These are phyloP conservation scores for Neosalanx taihuensis DNA, from an alignment of 2,797 vertebrate species.

Conservation along the genomic window DNA sequence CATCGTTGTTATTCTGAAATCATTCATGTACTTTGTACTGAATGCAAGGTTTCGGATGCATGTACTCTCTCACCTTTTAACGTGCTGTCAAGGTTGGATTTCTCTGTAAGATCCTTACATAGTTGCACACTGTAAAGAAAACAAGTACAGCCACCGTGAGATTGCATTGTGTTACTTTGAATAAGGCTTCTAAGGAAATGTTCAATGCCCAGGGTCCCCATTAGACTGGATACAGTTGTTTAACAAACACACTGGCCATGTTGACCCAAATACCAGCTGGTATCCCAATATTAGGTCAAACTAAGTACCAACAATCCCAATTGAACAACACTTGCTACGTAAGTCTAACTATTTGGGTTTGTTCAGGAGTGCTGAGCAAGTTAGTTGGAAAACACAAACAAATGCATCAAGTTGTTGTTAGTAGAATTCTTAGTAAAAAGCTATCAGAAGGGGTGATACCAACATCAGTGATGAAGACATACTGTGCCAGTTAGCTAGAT, in stretches of 20 bases:
- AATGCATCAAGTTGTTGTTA: too few species aligned
- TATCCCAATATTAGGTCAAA: neutral
- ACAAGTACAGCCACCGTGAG: conserved; percentile 10
- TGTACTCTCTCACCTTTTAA: conserved; percentile 82
- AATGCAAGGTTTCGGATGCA: neutral
- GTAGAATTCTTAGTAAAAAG: neutral
- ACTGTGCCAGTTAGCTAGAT: neutral
- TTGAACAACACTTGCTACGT: neutral
- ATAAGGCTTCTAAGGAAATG: neutral
- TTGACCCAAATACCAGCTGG: neutral
- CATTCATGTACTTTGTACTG: too few species aligned
- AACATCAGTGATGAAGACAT: too few species aligned
- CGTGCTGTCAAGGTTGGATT: conserved; percentile 80
- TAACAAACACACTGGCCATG: neutral
- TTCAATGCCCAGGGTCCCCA: neutral
- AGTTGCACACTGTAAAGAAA: conserved; percentile 83
- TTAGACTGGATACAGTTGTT: neutral
- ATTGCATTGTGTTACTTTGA: neutral
- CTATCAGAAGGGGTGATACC: neutral
- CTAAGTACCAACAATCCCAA: neutral
- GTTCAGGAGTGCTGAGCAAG: too few species aligned
- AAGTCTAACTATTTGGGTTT: neutral
- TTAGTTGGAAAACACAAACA: too few species aligned
- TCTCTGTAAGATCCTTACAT: conserved; percentile 88
- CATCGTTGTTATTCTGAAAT: too few species aligned